Percentiles rank a stretch among this genome's conserved stretches.
These are phyloP conservation scores for Drosophila tani DNA, from an alignment of 1,140 invertebrate species.

Conservation along the genomic window DNA sequence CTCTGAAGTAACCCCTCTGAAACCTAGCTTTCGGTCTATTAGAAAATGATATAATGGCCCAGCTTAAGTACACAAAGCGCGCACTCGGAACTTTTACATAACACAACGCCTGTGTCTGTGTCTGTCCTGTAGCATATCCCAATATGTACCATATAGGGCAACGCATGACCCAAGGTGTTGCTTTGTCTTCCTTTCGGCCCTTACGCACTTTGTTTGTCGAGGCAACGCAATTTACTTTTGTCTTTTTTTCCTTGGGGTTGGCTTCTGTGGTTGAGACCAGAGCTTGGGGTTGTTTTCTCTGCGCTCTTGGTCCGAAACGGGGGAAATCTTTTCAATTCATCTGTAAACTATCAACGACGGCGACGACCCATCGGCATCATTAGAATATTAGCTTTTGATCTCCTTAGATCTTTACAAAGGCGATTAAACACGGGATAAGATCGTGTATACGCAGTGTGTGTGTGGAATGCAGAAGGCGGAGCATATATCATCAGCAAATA, in stretches of 20 bases:
- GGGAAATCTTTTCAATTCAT: conserved; percentile 39
- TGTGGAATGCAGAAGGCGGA: conserved; percentile 13
- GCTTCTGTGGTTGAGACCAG: conserved; percentile 59
- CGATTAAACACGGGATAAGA: conserved; percentile 32
- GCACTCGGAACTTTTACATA: conserved; percentile 35
- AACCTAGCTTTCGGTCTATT: conserved; percentile 25
- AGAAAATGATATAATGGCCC: conserved; percentile 57
- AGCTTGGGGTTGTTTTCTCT: conserved; percentile 43
- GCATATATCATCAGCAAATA: conserved; percentile 27
- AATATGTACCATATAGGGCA: conserved; percentile 14
- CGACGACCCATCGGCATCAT: conserved; percentile 32
- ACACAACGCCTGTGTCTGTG: conserved; percentile 25
- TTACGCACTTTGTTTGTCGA: conserved; percentile 68
- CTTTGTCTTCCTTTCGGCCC: conserved; percentile 63
- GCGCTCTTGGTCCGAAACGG: not conserved
- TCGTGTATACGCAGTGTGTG: conserved; percentile 53
- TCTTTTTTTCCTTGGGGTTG: conserved; percentile 66
- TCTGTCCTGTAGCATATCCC: not conserved
- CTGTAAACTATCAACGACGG: conserved; percentile 25
- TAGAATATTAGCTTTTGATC: conserved; percentile 48
- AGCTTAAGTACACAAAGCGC: conserved; percentile 44
- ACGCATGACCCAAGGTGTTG: conserved; percentile 66
- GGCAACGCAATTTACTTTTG: conserved; percentile 75
- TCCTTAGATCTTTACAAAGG: conserved; percentile 35
- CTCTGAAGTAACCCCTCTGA: not conserved